phyloP scores from a whole-genome alignment of 2,113 vertebrate species.

The Cacatua alba region DNA sequence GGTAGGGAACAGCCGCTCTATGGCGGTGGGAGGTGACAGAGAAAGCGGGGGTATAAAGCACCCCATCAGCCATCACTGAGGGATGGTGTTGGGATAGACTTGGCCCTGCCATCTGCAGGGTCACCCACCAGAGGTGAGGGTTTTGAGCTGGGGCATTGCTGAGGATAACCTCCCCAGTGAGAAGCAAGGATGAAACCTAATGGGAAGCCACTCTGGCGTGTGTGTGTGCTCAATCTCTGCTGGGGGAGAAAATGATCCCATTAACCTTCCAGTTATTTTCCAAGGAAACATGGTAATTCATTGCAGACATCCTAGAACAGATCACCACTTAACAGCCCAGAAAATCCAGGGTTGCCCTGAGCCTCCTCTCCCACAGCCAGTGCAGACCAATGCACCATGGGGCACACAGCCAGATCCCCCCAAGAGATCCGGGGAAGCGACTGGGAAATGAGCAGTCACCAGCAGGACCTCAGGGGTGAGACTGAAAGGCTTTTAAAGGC shows the following conservation, averaged over 20 bases:
- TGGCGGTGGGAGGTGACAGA: accelerated
- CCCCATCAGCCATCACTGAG: accelerated
- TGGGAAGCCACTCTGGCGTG: not conserved
- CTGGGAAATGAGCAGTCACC: accelerated
- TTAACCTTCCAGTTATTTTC: not conserved
- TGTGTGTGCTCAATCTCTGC: no score
- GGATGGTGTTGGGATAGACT: not conserved
- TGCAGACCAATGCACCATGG: no score
- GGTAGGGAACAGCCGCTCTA: not conserved
- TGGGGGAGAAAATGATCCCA: not conserved
- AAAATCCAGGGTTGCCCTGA: not conserved
- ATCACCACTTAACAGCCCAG: not conserved
- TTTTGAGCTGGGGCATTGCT: not conserved
- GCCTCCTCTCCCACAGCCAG: not conserved
- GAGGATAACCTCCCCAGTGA: not conserved
- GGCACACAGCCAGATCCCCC: not conserved
- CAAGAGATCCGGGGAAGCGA: accelerated
- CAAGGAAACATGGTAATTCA: not conserved
- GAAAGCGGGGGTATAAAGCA: not conserved
- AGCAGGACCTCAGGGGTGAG: not conserved
- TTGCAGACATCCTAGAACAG: not conserved
- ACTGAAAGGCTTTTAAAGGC: not conserved
- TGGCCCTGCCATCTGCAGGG: not conserved
- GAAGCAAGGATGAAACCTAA: not conserved
- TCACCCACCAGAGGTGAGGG: not conserved